Conservation (phyloP, 1,140 invertebrate species). For the Agraylea sexmaculata region DNA sequence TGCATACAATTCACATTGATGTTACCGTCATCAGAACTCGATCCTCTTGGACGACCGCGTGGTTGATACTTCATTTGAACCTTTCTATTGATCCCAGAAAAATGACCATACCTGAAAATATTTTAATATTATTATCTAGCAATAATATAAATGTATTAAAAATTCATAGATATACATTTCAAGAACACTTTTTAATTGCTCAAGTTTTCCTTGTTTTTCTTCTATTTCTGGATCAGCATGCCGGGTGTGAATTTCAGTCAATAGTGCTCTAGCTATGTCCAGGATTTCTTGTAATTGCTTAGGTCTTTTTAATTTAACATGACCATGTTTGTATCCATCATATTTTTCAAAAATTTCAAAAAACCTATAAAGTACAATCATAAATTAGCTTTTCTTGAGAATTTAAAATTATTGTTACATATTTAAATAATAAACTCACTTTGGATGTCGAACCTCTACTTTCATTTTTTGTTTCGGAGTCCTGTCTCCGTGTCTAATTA, state of each 20-base stretch:
- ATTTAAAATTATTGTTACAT: conserved; percentile 1
- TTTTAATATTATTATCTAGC: conserved; percentile 21
- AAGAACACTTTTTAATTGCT: conserved; percentile 94
- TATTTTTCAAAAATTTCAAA: conserved; percentile 99
- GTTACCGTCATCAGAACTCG: conserved; percentile 91
- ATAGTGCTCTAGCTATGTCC: conserved; percentile 81
- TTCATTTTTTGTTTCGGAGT: conserved; percentile 99
- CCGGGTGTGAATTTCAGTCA: conserved; percentile 77
- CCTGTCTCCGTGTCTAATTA: conserved; percentile 95
- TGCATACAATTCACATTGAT: conserved; percentile 25
- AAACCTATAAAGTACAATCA: conserved; percentile 53
- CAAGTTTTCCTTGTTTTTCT: conserved; percentile 91
- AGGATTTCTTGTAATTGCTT: conserved; percentile 96
- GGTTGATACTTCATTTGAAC: conserved; percentile 99
- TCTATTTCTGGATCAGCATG: conserved; percentile 86
- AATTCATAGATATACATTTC: conserved; percentile 74
- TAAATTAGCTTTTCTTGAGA: conserved; percentile 1
- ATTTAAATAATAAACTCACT: conserved; percentile 46
- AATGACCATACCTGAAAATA: conserved; percentile 87
- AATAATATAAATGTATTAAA: conserved; percentile 19
- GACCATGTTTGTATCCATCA: conserved; percentile 87
- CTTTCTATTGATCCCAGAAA: conserved; percentile 99
- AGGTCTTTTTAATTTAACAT: conserved; percentile 95
- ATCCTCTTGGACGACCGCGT: conserved; percentile 79
- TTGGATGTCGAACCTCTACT: conserved; percentile 96